Conservation (phyloP, 30 jellyfish, hydroid and myxozoan genomes). For the Sanderia malayensis region DNA sequence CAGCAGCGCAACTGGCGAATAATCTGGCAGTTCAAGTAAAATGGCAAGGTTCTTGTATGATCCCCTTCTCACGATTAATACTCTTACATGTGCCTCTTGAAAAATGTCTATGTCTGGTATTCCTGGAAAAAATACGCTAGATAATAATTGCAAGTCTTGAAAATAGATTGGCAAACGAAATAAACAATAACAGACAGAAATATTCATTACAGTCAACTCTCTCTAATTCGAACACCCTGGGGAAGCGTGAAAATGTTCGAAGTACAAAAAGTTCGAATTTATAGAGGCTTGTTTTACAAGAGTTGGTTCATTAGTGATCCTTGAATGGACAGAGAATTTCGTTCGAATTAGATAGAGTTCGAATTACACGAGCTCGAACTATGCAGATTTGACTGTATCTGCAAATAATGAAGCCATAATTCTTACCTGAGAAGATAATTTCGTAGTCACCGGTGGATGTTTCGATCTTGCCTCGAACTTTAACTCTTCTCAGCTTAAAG, state of each 20-base stretch:
- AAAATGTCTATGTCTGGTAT: slow-evolving; percentile 58
- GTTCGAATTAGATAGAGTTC: too few relatives aligned
- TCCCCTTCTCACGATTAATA: slow-evolving; percentile 69
- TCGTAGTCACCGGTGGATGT: slow-evolving; percentile 64
- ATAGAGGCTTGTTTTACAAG: too few relatives aligned
- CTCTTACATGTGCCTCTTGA: slow-evolving; percentile 63
- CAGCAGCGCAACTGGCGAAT: slow-evolving; percentile 87
- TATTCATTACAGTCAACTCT: too few relatives aligned
- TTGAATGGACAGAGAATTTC: too few relatives aligned
- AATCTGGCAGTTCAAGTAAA: slow-evolving; percentile 83
- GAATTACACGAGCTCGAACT: too few relatives aligned
- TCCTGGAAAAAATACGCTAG: slow-evolving; percentile 35
- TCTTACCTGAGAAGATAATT: slow-evolving; percentile 77
- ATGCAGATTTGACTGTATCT: too few relatives aligned
- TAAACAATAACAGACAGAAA: neutral
- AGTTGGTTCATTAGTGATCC: too few relatives aligned
- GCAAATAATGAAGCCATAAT: neutral
- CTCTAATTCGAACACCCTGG: too few relatives aligned
- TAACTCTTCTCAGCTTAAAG: slow-evolving; percentile 39
- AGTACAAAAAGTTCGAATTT: too few relatives aligned
- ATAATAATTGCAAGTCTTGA: neutral
- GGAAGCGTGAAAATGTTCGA: too few relatives aligned
- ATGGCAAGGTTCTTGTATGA: slow-evolving; percentile 61
- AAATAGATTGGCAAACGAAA: neutral
- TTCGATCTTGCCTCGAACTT: slow-evolving; percentile 65